These are phyloP conservation scores for Kryptolebias marmoratus DNA, from an alignment of 2,113 vertebrate species.

Conservation along the genomic window DNA sequence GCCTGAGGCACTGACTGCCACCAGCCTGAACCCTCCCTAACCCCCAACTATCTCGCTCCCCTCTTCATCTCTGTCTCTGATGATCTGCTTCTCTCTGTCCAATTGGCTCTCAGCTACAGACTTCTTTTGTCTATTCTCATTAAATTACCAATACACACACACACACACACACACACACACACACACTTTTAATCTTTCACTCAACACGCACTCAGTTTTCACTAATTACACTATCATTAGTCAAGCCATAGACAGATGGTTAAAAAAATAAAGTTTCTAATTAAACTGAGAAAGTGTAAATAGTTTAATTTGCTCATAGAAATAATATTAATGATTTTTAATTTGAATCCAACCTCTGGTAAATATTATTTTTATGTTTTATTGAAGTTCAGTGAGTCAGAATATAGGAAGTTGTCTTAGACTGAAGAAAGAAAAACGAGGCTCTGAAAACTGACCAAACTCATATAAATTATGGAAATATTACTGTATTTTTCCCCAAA, in stretches of 20 bases:
- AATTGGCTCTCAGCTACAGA: slow-evolving; percentile 75
- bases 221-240: slow-evolving; percentile 63
- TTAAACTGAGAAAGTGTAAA: slow-evolving; percentile 29
- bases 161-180: slow-evolving; percentile 37
- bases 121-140: slow-evolving; percentile 79
- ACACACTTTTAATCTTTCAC: slow-evolving; percentile 21
- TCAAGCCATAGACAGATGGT: slow-evolving; percentile 50
- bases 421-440: too few species aligned
- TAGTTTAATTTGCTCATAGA: background rate
- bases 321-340: too few species aligned
- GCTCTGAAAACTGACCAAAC: too few species aligned
- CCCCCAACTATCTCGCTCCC: slow-evolving; percentile 59
- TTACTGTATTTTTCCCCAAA: too few species aligned
- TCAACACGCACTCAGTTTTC: slow-evolving; percentile 29
- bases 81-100: slow-evolving; percentile 67
- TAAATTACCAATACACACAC: slow-evolving; percentile 71
- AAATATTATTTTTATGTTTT: too few species aligned
- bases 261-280: slow-evolving; percentile 60
- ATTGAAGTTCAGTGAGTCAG: too few species aligned
- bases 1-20: slow-evolving; percentile 78
- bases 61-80: slow-evolving; percentile 63
- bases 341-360: too few species aligned
- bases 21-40: slow-evolving; percentile 75
- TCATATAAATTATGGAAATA: too few species aligned
- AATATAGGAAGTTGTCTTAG: too few species aligned